Evolutionary conservation across 1,140 invertebrate genomes (phyloP).

Genomic region (Leptonema lineaticorne): DNA sequence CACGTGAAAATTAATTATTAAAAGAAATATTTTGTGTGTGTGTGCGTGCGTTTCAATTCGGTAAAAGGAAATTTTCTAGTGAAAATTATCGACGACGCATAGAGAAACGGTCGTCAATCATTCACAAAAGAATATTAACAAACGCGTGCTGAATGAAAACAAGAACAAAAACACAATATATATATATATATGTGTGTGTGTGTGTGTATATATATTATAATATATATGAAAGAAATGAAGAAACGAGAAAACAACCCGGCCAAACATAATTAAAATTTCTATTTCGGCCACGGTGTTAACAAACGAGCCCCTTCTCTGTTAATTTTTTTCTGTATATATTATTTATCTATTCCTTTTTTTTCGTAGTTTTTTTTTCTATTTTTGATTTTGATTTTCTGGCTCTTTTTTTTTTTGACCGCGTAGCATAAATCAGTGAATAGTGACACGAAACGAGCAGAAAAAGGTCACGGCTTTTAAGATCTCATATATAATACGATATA

Average conservation of each 20-base stretch:
- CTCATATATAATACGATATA: too few species aligned
- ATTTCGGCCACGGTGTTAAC: conserved; percentile 31
- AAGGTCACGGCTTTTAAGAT: not conserved
- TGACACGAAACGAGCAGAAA: conserved; percentile 16
- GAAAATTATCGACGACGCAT: conserved; percentile 5
- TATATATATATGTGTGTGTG: too few species aligned
- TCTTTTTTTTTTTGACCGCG: not conserved
- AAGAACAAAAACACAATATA: not conserved
- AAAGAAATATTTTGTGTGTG: not conserved
- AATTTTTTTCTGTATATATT: conserved; percentile 16
- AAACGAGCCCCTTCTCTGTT: conserved; percentile 25
- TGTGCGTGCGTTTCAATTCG: not conserved
- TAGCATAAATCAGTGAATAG: conserved; percentile 17
- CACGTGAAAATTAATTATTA: not conserved
- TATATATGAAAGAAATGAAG: not conserved
- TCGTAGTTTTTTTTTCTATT: not conserved
- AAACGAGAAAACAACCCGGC: conserved; percentile 4
- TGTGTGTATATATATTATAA: too few species aligned
- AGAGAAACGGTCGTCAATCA: conserved; percentile 24
- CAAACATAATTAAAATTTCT: conserved; percentile 32
- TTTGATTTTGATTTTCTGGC: not conserved
- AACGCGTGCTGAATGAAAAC: conserved; percentile 6
- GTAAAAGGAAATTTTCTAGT: not conserved
- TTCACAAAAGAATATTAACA: not conserved
- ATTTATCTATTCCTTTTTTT: conserved; percentile 16